Evolutionary conservation across 2,113 vertebrate species (phyloP).

Genomic region (Sitta europaea): DNA sequence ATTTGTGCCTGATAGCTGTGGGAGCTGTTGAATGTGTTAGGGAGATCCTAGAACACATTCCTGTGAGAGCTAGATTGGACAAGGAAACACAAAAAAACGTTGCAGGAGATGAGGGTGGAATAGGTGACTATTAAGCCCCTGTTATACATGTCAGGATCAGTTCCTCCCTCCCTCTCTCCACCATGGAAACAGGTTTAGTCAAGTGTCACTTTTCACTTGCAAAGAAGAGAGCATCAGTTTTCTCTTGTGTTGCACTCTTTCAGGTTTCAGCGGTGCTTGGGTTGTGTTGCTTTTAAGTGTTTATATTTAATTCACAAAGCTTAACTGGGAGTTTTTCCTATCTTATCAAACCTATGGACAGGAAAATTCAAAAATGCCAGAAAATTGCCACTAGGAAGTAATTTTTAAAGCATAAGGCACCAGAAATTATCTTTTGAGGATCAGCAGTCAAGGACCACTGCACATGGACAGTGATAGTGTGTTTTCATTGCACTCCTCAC

Average conservation of each 20-base stretch:
- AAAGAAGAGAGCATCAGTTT: background rate
- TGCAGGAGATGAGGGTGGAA: background rate
- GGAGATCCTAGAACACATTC: background rate
- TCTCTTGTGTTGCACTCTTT: conserved; percentile 2
- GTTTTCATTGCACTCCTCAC: background rate
- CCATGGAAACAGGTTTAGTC: background rate
- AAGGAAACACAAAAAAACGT: background rate
- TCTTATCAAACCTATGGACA: background rate
- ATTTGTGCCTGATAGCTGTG: background rate
- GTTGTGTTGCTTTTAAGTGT: conserved; percentile 4
- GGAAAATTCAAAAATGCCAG: background rate
- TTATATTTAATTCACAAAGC: conserved; percentile 53
- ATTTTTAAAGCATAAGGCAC: background rate
- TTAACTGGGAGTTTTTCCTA: conserved; percentile 38
- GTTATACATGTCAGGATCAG: background rate
- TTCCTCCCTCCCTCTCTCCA: background rate
- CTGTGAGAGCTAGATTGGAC: background rate
- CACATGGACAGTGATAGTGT: background rate
- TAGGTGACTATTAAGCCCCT: background rate
- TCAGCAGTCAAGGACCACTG: background rate
- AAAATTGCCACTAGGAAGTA: background rate
- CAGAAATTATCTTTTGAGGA: background rate
- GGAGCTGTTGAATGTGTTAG: background rate
- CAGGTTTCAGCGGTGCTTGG: conserved; percentile 1
- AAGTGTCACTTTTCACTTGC: background rate